Evolutionary conservation across 2,113 vertebrate genomes (phyloP).

Genomic region (Pandion haliaetus): DNA sequence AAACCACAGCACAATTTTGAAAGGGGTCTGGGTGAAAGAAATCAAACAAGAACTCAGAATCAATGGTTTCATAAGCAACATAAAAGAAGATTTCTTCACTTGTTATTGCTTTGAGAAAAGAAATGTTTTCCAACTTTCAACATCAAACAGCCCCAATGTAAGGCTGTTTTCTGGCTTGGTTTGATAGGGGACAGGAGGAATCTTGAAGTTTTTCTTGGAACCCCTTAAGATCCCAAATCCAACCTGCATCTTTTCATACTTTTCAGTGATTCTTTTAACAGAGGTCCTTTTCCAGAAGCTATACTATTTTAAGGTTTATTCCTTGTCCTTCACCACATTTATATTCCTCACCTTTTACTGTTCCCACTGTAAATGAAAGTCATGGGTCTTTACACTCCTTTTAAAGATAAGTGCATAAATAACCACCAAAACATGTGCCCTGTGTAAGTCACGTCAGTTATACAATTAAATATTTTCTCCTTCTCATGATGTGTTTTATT

Average conservation of each 20-base stretch:
- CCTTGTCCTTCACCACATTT: not conserved
- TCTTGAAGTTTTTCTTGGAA: not conserved
- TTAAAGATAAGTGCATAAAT: slow-evolving; percentile 4
- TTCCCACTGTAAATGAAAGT: not conserved
- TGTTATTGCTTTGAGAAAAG: not conserved
- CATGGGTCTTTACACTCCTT: not conserved
- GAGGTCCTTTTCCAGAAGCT: not conserved
- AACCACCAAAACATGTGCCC: not conserved
- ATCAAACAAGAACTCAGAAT: not conserved
- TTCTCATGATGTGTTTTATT: slow-evolving; percentile 26
- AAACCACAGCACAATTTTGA: not conserved
- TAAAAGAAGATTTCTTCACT: not conserved
- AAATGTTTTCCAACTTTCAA: not conserved
- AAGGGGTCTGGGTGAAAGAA: not conserved
- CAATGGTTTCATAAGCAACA: not conserved
- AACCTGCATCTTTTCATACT: not conserved
- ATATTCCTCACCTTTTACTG: not conserved
- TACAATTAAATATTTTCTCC: slow-evolving; percentile 50
- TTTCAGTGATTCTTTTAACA: not conserved
- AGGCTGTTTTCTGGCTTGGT: not conserved
- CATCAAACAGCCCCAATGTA: not conserved
- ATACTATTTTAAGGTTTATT: not conserved
- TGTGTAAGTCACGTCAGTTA: not conserved
- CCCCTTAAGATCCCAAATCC: not conserved
- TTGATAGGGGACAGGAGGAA: not conserved